Base-by-base conservation (phyloP, 2,113 vertebrate species). In the Hydropotes inermis region DNA sequence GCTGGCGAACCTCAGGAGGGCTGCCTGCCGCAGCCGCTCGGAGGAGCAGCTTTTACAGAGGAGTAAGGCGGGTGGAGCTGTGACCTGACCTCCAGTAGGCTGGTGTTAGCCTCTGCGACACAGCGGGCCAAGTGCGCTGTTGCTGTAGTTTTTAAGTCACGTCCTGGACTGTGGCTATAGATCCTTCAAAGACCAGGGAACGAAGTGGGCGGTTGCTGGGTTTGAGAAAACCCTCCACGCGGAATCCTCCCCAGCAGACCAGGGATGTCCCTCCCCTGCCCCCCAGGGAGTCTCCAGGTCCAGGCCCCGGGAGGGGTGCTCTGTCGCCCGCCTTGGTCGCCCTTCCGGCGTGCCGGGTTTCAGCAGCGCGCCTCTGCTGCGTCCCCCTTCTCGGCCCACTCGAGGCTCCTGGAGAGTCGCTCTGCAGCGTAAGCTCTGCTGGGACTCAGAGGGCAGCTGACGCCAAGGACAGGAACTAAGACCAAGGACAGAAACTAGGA, bases 91-190 rank as follows among this genome's bases (percentile, higher is more conserved):
- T 78, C 84, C 30, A 6, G 33, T 70, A 3, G 54, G 25, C 30
- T 87, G 16, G 61, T 79, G 28, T 64, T 87, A 60, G 79, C 81
- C 89, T 95, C 95, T 74, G 97, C 1, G 94, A 78, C 84, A 97
- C 67, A 54, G 33, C 21, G 0, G 93, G 74, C 79, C 36, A 33
- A 83, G 23, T 61, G 57, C 27, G 30, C 95, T 89, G 54, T 95
- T 81, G 82, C 97, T 97, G 55, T 81, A 58, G 94, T 83, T 54
- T 79, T 33, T 21, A 94, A 92, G 58, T 52, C 86, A 64, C 87
- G 87, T 84, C 94, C 83, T 27, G 87, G 88, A 88, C 83, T 96
- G 33, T 30, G 89, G 14, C 81, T 96, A 67, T 58, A 50, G 43
- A 87, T 82, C 60, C 97, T 85, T 89, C 54, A 55, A 14, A 64